Evolutionary conservation across 2,797 vertebrate genomes (phyloP).

Genomic region (Fundulus diaphanus): DNA sequence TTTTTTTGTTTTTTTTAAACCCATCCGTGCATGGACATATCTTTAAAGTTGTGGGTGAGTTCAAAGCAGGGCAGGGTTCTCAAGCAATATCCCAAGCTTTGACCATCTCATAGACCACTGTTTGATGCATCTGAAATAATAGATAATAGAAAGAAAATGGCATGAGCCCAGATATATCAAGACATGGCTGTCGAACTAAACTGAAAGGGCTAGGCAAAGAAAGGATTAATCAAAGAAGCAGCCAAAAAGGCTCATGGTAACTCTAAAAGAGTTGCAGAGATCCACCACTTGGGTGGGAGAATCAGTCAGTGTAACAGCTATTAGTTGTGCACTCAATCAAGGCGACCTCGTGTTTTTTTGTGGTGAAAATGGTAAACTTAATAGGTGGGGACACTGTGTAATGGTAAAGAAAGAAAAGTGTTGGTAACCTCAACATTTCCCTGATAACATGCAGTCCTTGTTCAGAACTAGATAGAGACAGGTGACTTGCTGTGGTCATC

Average conservation of each 20-base stretch:
- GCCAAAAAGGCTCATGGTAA: not conserved
- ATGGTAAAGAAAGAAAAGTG: too few relatives aligned
- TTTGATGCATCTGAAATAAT: too few relatives aligned
- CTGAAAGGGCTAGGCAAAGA: too few relatives aligned
- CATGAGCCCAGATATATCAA: not conserved
- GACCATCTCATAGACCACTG: not conserved
- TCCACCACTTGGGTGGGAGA: not conserved
- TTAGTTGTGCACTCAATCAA: not conserved
- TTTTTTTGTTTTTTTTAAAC: constrained; percentile 8
- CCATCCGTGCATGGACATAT: constrained; percentile 32
- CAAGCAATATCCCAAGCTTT: not conserved
- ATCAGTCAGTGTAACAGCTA: too few relatives aligned
- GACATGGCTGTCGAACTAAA: not conserved
- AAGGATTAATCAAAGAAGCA: not conserved
- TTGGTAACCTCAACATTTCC: not conserved
- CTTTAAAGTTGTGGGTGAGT: not conserved
- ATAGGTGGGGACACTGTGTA: not conserved
- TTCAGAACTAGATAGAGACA: too few relatives aligned
- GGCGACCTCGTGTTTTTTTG: not conserved
- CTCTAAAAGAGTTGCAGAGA: not conserved
- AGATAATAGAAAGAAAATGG: not conserved
- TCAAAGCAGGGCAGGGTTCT: not conserved
- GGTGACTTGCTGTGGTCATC: too few relatives aligned
- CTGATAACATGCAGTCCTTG: too few relatives aligned
- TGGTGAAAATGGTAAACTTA: not conserved